Base-by-base conservation (phyloP, 1,140 invertebrate genomes). In the Homalodisca vitripennis region DNA sequence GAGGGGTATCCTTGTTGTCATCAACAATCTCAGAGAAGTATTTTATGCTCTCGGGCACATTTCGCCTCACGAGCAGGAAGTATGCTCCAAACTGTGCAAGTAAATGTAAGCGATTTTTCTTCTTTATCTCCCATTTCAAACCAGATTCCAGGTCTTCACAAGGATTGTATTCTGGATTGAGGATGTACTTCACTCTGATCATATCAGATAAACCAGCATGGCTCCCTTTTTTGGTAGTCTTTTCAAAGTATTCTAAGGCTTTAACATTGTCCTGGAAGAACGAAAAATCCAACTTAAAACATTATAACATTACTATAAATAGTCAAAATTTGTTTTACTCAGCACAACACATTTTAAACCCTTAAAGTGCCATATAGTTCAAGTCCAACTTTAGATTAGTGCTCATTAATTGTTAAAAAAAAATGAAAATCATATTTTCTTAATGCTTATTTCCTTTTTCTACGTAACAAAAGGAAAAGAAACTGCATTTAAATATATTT, bases 171-270 rank as follows among this genome's bases (percentile, higher is more conserved):
- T 41, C 34, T 20, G 6, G 48, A 22, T 51, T 22, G 3, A 51
- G 48, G 2, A 51, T 51, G 14, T 22, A 51, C 22, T 51, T 51
- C 3, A 51, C n/a, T 51, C 48, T 51, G 22, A 51, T n/a, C 48
- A 51, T 51, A 51, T 51, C 48, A 51, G 48, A 51, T 6, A 51
- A 22, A 10, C 48, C 48, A 10, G 48, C 48, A 51, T 51, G 48
- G 48, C 48, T 51, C 6, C 48, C 48, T 12, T 14, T 12, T 51
- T 10, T 51, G n/a, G 48, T 22, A 20, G 48, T 51, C 48, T 51
- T 51, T 20, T 51, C 48, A 51, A 51, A 51, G 22, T 51, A 51
- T n/a, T 51, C 48, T 51, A 51, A n/a, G 3, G 48, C 48, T 51
- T 51, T 51, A 20, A 3, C 22, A 3, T 51, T 51, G 22, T 51